Evolutionary conservation across 1,140 invertebrate species (phyloP).

Genomic region (Drosophila jambulina): DNA sequence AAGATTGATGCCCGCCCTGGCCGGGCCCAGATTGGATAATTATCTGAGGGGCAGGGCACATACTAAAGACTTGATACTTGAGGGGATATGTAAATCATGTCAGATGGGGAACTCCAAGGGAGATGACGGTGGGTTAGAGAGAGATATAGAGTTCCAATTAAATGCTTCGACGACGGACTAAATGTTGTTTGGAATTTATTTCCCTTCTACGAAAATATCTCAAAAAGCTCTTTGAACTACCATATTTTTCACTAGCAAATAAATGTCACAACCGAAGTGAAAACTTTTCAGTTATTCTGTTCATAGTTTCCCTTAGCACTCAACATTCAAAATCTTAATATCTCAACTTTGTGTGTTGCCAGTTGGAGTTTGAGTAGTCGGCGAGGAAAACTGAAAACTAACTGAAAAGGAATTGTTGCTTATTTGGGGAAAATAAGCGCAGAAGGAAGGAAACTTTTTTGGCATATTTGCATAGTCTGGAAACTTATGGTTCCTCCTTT

Average conservation of each 20-base stretch:
- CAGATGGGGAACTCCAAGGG: constrained; percentile 11
- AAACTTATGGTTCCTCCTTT: constrained; percentile 43
- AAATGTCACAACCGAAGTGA: constrained; percentile 14
- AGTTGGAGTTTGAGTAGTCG: constrained; percentile 10
- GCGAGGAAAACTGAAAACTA: constrained; percentile 30
- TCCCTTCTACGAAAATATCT: neutral
- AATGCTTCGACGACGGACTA: constrained; percentile 15
- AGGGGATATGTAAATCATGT: constrained; percentile 47
- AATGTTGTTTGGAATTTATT: constrained; percentile 7
- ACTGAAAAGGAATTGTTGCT: constrained; percentile 7
- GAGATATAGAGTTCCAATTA: constrained; percentile 26
- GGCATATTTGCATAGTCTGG: constrained; percentile 63
- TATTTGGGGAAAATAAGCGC: constrained; percentile 14
- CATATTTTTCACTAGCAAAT: constrained; percentile 21
- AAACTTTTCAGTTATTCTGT: constrained; percentile 14
- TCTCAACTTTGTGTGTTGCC: constrained; percentile 16
- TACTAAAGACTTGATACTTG: constrained; percentile 27
- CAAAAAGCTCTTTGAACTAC: neutral
- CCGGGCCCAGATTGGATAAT: constrained; percentile 59
- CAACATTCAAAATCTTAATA: constrained; percentile 40
- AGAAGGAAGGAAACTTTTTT: constrained; percentile 41
- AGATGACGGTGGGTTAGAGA: constrained; percentile 15
- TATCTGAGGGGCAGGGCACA: constrained; percentile 34
- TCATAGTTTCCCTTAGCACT: constrained; percentile 22
- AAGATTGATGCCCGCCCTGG: constrained; percentile 66